Conservation (phyloP, 2,888 invertebrate genomes). For the Clanis bilineata region DNA sequence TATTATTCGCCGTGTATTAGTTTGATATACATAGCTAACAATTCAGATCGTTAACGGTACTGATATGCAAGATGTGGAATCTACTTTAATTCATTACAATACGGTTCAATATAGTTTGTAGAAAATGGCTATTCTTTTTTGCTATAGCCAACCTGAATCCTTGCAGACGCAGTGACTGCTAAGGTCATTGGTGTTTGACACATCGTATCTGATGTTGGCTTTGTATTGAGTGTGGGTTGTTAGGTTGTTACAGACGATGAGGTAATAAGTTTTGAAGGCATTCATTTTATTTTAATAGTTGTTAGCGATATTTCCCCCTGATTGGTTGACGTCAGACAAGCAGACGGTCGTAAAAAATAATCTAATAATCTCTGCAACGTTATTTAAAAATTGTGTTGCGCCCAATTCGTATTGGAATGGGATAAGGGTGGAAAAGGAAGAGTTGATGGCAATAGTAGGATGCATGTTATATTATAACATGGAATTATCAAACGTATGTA, state of each 20-base stretch:
- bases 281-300: neutral
- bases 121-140: neutral
- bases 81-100: neutral
- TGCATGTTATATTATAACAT: too few relatives aligned
- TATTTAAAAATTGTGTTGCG: too few relatives aligned
- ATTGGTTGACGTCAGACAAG: too few relatives aligned
- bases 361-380: too few relatives aligned
- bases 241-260: neutral
- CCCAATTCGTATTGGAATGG: too few relatives aligned
- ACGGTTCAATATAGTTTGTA: neutral
- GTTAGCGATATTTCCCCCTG: neutral
- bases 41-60: slow-evolving; percentile 11
- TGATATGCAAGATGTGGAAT: neutral
- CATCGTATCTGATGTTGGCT: slow-evolving; percentile 4
- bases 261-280: neutral
- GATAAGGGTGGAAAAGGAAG: too few relatives aligned
- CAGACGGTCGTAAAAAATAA: too few relatives aligned
- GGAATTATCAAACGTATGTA: too few relatives aligned
- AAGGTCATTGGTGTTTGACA: slow-evolving; percentile 2
- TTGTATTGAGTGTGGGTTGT: neutral
- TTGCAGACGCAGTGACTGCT: slow-evolving; percentile 7
- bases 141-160: neutral
- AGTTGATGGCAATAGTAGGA: too few relatives aligned
- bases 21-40: slow-evolving; percentile 11
- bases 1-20: neutral